Base-by-base conservation (phyloP, 2,888 invertebrate species). In the Drosophila formosana region DNA sequence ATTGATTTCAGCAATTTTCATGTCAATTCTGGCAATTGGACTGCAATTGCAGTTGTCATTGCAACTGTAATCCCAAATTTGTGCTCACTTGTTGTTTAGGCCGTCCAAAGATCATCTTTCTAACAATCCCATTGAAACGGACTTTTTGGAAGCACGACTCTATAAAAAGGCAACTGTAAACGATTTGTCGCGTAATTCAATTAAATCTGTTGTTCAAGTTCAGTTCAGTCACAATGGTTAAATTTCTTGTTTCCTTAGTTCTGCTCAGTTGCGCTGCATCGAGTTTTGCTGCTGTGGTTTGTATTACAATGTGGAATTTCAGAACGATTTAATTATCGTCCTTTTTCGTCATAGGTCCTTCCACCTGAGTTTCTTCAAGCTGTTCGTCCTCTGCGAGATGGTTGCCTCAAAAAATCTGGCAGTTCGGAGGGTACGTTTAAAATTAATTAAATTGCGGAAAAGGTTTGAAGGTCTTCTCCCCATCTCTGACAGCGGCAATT, bases 341-440 rank as follows among this genome's bases (percentile, higher is more conserved):
- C 13, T 13, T 18, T 7, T 6, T 41, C 7, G 1, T 18, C 18
- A 89, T 91, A 88, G 66, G 91, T 13, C 18, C 18, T 91, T 8
- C 91, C 91, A 37, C 83, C 88, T 50, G 85, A 86, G 6, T 76
- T 91, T 41, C 62, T 90, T 5, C 82, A 89, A 75, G 66, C 80
- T 67, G 77, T 82, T 8, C 80, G 84, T 67, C 89, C 90, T 32
- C 80, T 84, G 23, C 91, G 90, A 66, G 90, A 91, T 60, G 72
- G 80, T 37, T 91, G 91, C 47, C 85, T 89, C 2, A 66, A 74
- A 30, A 90, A 91, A 72, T 91, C 91, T 0, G 91, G 91, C 55
- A 90, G 82, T 6, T 90, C 88, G 39, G 90, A 91, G 52, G 90
- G 91, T 91, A 64, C 52, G 39, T 51, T 7, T 18, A 30, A 1